Evolutionary conservation across 2,113 vertebrate genomes (phyloP).

Genomic region (Leuciscus idus): DNA sequence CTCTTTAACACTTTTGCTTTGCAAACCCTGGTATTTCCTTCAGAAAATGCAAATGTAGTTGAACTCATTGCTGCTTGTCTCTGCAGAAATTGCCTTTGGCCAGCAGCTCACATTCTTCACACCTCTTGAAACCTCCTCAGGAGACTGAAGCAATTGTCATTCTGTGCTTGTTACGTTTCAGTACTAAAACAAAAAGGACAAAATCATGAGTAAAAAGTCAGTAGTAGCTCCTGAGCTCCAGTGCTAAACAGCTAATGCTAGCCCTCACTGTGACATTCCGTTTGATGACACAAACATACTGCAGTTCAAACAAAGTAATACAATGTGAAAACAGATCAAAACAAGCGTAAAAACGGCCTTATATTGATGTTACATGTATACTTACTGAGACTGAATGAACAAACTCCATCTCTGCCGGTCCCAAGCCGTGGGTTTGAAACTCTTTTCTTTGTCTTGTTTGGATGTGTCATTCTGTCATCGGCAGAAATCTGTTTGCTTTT

Average conservation of each 20-base stretch:
- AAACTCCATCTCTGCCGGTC: not conserved
- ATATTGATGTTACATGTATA: not conserved
- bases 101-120: not conserved
- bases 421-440: not conserved
- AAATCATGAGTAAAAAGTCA: not conserved
- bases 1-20: not conserved
- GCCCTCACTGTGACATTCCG: not conserved
- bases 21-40: not conserved
- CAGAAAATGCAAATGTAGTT: not conserved
- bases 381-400: not conserved
- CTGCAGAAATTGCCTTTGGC: slow-evolving; percentile 4
- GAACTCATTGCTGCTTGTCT: not conserved
- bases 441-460: slow-evolving; percentile 11
- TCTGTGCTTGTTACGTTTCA: not conserved
- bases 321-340: not conserved
- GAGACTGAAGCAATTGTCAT: not conserved
- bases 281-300: not conserved
- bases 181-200: not conserved
- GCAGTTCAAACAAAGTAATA: not conserved
- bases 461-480: slow-evolving; percentile 7
- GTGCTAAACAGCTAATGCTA: not conserved
- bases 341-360: not conserved
- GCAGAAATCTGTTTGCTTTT: slow-evolving; percentile 21
- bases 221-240: not conserved
- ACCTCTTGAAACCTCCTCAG: not conserved